These are phyloP conservation scores for Rhea pennata DNA, from an alignment of 2,113 vertebrate species.

Conservation along the genomic window DNA sequence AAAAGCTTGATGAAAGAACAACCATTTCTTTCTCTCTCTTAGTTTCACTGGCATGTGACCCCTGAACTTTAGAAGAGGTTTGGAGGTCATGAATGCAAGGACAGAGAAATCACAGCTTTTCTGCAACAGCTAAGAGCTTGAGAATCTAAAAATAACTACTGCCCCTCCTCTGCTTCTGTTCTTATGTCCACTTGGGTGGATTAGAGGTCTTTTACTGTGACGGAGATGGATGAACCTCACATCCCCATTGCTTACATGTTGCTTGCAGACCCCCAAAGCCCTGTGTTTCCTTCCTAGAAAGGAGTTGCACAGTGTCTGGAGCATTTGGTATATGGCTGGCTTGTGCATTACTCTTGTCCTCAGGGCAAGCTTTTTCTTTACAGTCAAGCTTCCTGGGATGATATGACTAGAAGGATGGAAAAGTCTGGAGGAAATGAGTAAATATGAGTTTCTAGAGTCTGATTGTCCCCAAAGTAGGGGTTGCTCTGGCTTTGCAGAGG, in stretches of 20 bases:
- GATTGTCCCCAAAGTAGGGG: not conserved
- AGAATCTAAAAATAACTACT: not conserved
- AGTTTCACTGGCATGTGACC: not conserved
- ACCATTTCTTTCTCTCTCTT: not conserved
- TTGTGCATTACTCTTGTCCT: not conserved
- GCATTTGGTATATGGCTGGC: not conserved
- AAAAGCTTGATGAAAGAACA: not conserved
- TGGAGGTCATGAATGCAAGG: not conserved
- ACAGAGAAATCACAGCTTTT: not conserved
- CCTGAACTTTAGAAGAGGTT: not conserved
- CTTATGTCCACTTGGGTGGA: fast-evolving
- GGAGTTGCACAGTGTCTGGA: not conserved
- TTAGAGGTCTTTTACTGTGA: not conserved
- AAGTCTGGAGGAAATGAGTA: not conserved
- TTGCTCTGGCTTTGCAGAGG: not conserved
- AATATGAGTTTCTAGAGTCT: not conserved
- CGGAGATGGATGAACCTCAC: not conserved
- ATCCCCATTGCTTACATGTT: not conserved
- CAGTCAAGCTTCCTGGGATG: not conserved
- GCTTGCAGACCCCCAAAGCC: not conserved
- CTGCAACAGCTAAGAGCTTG: not conserved
- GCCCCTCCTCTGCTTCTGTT: not conserved
- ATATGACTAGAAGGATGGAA: not conserved
- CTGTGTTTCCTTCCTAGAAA: not conserved
- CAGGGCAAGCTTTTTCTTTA: not conserved